A percentile compares a stretch with the other conserved stretches of the same genome.
These are phyloP conservation scores for Nautilus pompilius DNA, from an alignment of 1,140 invertebrate genomes.

Conservation along the genomic window DNA sequence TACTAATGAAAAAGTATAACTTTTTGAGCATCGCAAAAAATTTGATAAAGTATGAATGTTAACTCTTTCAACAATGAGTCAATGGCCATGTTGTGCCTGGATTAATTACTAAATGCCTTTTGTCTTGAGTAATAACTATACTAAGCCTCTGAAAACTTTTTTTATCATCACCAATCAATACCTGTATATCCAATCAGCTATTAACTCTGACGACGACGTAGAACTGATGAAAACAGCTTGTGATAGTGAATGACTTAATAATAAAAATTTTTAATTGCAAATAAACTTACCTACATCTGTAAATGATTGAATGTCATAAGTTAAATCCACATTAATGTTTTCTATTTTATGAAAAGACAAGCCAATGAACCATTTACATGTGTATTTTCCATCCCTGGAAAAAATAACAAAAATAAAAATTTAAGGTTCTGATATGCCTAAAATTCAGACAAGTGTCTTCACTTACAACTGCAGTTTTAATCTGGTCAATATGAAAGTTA, in stretches of 20 bases:
- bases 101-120: no score
- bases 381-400: conserved; percentile 44
- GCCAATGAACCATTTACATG: conserved; percentile 96
- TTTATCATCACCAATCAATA: no score
- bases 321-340: conserved; percentile 85
- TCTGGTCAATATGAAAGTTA: background rate
- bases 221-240: background rate
- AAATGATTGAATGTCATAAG: conserved; percentile 85
- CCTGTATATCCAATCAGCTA: no score
- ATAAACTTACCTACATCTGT: conserved; percentile 63
- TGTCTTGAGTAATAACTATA: no score
- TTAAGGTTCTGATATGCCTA: background rate
- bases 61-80: no score
- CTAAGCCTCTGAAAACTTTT: no score
- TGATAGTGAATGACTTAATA: background rate
- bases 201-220: no score
- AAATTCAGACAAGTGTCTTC: background rate
- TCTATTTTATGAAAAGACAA: conserved; percentile 83
- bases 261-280: background rate
- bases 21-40: no score
- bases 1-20: no score
- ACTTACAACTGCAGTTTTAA: background rate
- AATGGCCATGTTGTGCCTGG: no score
- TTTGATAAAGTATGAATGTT: no score
- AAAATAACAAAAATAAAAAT: background rate